These are phyloP conservation scores for Ctenodactylus gundi DNA, from an alignment of 2,113 vertebrate species.

Conservation along the genomic window DNA sequence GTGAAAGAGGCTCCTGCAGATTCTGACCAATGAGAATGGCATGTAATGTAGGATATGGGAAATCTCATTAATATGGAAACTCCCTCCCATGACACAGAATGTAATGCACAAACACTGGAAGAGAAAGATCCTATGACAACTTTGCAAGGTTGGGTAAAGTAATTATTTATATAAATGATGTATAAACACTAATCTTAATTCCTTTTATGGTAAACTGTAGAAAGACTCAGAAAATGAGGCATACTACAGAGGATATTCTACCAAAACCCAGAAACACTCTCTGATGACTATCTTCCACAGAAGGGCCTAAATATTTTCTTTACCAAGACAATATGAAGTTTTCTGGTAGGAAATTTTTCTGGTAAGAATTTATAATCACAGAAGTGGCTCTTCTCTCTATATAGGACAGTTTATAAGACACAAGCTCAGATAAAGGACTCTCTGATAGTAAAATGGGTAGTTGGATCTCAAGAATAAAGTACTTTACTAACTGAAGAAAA, in stretches of 20 bases:
- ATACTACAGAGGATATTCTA: not conserved
- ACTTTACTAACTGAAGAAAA: not conserved
- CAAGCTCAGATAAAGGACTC: not conserved
- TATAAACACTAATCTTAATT: not conserved
- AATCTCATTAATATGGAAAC: not conserved
- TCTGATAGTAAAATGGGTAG: not conserved
- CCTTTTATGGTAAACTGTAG: not conserved
- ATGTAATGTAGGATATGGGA: not conserved
- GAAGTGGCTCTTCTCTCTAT: not conserved
- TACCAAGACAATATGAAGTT: not conserved
- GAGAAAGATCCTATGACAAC: not conserved
- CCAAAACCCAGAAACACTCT: not conserved
- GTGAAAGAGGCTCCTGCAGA: not conserved
- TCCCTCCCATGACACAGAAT: not conserved
- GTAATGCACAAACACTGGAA: not conserved
- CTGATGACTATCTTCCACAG: not conserved
- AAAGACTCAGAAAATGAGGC: not conserved
- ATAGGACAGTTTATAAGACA: not conserved
- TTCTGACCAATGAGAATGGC: not conserved
- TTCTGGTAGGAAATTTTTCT: not conserved
- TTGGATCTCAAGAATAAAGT: not conserved
- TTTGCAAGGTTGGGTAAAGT: not conserved
- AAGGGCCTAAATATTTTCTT: not conserved
- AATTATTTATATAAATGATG: not conserved
- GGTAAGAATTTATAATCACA: not conserved